These are phyloP conservation scores for Mystacides longicornis DNA, from an alignment of 2,888 invertebrate species.

Conservation along the genomic window DNA sequence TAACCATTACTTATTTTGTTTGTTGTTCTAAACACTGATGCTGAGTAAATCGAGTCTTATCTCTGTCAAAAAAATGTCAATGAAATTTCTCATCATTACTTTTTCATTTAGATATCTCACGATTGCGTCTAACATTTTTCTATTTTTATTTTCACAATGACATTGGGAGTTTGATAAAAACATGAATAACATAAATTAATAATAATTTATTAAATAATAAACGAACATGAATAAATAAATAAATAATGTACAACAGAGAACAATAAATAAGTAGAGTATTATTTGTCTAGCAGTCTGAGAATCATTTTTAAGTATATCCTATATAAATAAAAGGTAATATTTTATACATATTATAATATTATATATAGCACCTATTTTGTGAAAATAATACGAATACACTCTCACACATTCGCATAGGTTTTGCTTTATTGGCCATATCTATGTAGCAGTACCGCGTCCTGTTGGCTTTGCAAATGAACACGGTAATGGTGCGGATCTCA, in stretches of 20 bases:
- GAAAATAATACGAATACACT: not conserved
- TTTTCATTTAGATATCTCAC: too few relatives aligned
- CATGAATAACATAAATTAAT: not conserved
- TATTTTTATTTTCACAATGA: too few relatives aligned
- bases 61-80: too few relatives aligned
- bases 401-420: too few relatives aligned
- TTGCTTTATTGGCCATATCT: not conserved
- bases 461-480: not conserved
- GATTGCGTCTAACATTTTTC: too few relatives aligned
- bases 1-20: too few relatives aligned
- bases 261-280: constrained; percentile 25
- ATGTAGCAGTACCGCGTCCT: not conserved
- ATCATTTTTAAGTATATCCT: not conserved
- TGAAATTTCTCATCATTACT: too few relatives aligned
- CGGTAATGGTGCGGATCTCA: not conserved
- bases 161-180: not conserved
- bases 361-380: not conserved
- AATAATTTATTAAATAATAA: not conserved
- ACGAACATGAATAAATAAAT: constrained; percentile 19
- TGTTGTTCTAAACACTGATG: too few relatives aligned
- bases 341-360: not conserved
- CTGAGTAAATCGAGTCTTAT: too few relatives aligned
- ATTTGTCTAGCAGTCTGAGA: constrained; percentile 1
- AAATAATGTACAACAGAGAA: constrained; percentile 26
- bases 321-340: too few relatives aligned